Conservation (phyloP, 2,113 vertebrate genomes). For the Phylloscopus whistleri region DNA sequence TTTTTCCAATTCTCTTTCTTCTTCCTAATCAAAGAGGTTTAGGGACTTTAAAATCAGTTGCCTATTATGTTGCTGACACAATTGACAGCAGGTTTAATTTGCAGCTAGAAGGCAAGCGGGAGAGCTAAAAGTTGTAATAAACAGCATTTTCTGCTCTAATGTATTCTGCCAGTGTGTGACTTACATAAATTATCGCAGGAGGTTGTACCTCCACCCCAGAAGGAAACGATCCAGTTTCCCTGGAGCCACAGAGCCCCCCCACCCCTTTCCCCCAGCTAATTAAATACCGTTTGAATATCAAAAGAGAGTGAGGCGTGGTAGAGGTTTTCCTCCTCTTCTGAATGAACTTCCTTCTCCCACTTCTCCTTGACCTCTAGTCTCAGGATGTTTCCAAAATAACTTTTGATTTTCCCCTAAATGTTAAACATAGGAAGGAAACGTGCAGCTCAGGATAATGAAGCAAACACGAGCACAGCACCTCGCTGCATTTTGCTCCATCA, state of each 20-base stretch:
- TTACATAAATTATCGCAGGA: constrained; percentile 52
- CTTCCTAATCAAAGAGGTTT: constrained; percentile 50
- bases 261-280: background rate
- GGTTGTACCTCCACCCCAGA: constrained; percentile 24
- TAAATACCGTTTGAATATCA: constrained; percentile 73
- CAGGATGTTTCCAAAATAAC: constrained; percentile 68
- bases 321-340: constrained; percentile 49
- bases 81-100: constrained; percentile 71
- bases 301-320: constrained; percentile 57
- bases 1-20: constrained; percentile 2
- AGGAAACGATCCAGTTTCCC: constrained; percentile 18
- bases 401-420: constrained; percentile 64
- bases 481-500: rapidly evolving
- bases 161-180: constrained; percentile 42
- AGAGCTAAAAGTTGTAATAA: constrained; percentile 63
- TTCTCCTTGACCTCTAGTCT: constrained; percentile 40
- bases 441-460: background rate
- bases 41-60: constrained; percentile 58
- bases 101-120: constrained; percentile 54
- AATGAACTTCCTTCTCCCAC: constrained; percentile 55
- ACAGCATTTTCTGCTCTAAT: constrained; percentile 24
- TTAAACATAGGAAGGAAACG: background rate
- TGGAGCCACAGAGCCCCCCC: background rate
- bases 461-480: background rate
- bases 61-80: constrained; percentile 66